phyloP scores from a whole-genome alignment of 2,888 invertebrate species.

The Actias luna region DNA sequence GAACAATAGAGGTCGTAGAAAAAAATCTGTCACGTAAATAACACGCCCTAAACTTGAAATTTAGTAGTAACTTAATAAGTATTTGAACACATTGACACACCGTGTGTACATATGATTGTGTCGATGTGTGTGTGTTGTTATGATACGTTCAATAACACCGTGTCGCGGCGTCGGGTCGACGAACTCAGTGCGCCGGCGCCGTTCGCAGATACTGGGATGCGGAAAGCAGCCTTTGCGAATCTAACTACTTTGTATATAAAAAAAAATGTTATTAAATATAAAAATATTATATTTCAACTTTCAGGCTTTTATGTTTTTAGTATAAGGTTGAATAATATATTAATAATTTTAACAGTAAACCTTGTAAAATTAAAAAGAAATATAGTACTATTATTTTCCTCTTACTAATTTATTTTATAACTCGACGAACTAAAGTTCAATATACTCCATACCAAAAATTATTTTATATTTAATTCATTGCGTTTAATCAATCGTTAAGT shows the following conservation, averaged over 20 bases:
- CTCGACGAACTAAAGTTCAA: too few species aligned
- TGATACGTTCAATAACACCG: conserved; percentile 73
- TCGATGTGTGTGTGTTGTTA: conserved; percentile 56
- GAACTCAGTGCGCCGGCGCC: conserved; percentile 69
- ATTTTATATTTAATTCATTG: not conserved
- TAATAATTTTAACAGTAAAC: too few species aligned
- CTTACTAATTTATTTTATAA: too few species aligned
- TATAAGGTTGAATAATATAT: too few species aligned
- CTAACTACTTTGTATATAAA: conserved; percentile 22
- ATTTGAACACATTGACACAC: conserved; percentile 29
- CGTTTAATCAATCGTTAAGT: not conserved
- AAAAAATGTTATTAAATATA: not conserved
- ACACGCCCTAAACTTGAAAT: conserved; percentile 29
- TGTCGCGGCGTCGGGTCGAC: conserved; percentile 63
- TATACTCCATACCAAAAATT: too few species aligned
- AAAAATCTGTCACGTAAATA: not conserved
- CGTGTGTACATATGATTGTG: conserved; percentile 45
- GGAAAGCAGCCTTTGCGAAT: conserved; percentile 47
- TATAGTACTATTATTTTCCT: too few species aligned
- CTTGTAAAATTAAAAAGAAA: too few species aligned
- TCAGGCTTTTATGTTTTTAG: not conserved
- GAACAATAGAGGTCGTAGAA: conserved; percentile 3
- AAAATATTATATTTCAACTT: not conserved
- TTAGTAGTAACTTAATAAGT: conserved; percentile 37
- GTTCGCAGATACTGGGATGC: conserved; percentile 59